Conservation (phyloP, 2,113 vertebrate species). For the Atrichornis clamosus region DNA sequence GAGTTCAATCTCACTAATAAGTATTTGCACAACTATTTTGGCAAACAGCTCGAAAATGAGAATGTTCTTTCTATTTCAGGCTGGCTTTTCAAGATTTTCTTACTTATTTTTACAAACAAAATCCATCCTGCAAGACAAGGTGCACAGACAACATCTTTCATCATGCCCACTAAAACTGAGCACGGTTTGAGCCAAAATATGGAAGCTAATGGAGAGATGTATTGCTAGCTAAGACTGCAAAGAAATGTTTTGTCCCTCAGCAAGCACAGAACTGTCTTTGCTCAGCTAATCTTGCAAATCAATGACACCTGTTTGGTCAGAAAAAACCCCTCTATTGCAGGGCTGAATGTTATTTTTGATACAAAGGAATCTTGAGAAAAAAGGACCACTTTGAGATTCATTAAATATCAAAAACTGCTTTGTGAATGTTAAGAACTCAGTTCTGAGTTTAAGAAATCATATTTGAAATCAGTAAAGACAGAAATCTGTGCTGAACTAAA, state of each 20-base stretch:
- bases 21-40: neutral
- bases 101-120: neutral
- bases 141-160: neutral
- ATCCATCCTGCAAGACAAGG: neutral
- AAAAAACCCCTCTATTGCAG: neutral
- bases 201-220: neutral
- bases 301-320: neutral
- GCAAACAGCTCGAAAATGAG: neutral
- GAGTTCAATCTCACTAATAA: neutral
- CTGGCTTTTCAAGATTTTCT: neutral
- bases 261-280: neutral
- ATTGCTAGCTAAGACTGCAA: neutral
- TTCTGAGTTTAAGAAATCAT: neutral
- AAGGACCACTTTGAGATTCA: neutral
- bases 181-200: neutral
- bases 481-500: neutral
- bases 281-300: neutral
- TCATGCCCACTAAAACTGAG: neutral
- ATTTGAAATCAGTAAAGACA: neutral
- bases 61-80: neutral
- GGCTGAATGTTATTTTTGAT: neutral
- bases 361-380: neutral
- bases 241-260: neutral
- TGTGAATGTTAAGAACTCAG: neutral
- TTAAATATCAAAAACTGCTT: neutral